Conservation (phyloP, 2,113 vertebrate species). For the Ursus arctos region DNA sequence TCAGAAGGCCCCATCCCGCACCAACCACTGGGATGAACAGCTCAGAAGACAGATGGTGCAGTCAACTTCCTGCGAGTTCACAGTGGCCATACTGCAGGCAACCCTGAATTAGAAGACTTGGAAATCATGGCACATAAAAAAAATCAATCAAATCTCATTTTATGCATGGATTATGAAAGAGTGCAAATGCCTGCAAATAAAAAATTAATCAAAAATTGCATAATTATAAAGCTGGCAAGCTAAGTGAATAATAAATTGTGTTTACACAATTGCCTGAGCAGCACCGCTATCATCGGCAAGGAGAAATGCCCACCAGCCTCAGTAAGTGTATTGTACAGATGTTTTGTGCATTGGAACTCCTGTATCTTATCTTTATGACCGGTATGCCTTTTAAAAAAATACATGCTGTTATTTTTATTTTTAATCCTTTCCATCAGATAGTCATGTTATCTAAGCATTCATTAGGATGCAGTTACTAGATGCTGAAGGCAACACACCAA, state of each 20-base stretch:
- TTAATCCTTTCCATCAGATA: constrained; percentile 14
- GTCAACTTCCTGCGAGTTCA: neutral
- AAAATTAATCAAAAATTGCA: constrained; percentile 28
- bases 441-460: constrained; percentile 4
- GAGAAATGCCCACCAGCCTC: neutral
- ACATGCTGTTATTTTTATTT: constrained; percentile 35
- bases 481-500: constrained; percentile 5
- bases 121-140: constrained; percentile 42
- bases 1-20: neutral
- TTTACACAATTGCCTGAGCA: neutral
- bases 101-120: constrained; percentile 9
- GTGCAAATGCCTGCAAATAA: constrained; percentile 17
- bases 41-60: neutral
- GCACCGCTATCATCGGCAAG: neutral
- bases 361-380: neutral
- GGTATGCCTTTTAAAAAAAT: neutral
- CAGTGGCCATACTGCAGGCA: neutral
- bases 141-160: constrained; percentile 34
- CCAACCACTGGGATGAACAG: neutral
- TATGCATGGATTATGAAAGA: constrained; percentile 20
- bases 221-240: constrained; percentile 52
- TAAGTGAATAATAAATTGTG: constrained; percentile 30
- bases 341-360: neutral
- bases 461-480: neutral
- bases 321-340: neutral